phyloP scores from a whole-genome alignment of 2,113 vertebrate species.

The Cavia porcellus region DNA sequence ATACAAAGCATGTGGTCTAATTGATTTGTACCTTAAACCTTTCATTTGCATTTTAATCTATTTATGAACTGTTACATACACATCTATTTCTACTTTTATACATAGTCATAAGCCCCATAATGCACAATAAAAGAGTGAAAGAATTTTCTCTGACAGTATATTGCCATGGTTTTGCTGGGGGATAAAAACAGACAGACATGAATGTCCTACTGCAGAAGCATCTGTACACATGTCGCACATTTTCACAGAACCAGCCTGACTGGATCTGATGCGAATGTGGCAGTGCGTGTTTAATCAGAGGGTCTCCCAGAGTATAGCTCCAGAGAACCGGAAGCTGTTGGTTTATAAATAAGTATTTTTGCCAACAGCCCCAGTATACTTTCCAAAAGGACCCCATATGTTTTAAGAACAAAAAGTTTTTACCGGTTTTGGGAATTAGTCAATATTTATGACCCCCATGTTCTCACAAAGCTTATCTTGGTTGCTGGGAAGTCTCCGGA shows the following conservation, averaged over 20 bases:
- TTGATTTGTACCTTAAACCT: neutral
- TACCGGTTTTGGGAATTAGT: neutral
- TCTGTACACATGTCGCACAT: neutral
- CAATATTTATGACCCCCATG: neutral
- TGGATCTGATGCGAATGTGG: neutral
- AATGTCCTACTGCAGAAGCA: neutral
- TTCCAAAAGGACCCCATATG: neutral
- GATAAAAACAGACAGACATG: neutral
- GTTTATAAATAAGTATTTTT: conserved; percentile 5
- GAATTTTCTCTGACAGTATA: neutral
- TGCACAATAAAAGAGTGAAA: neutral
- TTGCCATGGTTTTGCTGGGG: neutral
- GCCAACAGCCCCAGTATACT: neutral
- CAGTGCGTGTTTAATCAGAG: neutral
- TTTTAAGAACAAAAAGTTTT: neutral
- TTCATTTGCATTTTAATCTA: conserved; percentile 35
- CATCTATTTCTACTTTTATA: neutral
- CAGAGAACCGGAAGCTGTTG: conserved; percentile 2
- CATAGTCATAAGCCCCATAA: neutral
- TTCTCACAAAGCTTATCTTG: conserved; percentile 10
- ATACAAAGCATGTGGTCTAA: neutral
- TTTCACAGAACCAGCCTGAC: neutral
- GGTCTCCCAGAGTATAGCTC: neutral
- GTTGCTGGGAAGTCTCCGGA: neutral
- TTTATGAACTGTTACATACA: neutral